A percentile compares a stretch with the other conserved stretches of the same genome.
Conservation (phyloP, 1,140 invertebrate genomes). For the Diachasma alloeum region DNA sequence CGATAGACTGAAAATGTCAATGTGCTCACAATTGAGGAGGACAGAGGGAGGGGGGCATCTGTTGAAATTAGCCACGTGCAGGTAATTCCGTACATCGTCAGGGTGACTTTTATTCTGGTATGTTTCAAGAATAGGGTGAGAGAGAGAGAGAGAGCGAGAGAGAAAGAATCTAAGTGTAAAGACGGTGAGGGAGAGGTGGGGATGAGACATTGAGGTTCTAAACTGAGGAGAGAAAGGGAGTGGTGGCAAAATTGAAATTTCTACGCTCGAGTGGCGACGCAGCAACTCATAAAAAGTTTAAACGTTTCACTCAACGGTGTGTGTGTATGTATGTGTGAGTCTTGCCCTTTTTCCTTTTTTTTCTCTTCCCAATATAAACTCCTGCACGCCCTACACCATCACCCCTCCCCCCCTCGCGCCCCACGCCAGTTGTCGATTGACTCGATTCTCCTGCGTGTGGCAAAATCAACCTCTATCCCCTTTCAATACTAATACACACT, state of each 20-base stretch:
- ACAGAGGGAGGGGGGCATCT: not conserved
- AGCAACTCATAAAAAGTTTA: constrained; percentile 66
- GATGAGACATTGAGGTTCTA: constrained; percentile 22
- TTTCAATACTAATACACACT: not conserved
- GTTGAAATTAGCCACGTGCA: constrained; percentile 26
- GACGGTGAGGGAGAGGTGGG: constrained; percentile 4
- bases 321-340: constrained; percentile 40
- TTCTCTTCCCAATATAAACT: constrained; percentile 63
- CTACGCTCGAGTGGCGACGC: constrained; percentile 61
- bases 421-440: constrained; percentile 54
- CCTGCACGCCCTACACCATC: constrained; percentile 29
- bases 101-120: constrained; percentile 28
- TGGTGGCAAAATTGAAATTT: constrained; percentile 64
- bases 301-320: constrained; percentile 55
- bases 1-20: not conserved
- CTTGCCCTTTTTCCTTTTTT: constrained; percentile 41
- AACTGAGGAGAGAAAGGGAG: constrained; percentile 18
- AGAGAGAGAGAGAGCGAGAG: not conserved
- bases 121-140: constrained; percentile 21
- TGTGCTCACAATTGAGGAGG: not conserved
- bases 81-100: constrained; percentile 2
- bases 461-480: constrained; percentile 25
- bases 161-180: constrained; percentile 2
- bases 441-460: constrained; percentile 42
- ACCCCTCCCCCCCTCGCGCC: constrained; percentile 24